Evolutionary conservation across 1,140 invertebrate species (phyloP).

Genomic region (Coenobita brevimanus): DNA sequence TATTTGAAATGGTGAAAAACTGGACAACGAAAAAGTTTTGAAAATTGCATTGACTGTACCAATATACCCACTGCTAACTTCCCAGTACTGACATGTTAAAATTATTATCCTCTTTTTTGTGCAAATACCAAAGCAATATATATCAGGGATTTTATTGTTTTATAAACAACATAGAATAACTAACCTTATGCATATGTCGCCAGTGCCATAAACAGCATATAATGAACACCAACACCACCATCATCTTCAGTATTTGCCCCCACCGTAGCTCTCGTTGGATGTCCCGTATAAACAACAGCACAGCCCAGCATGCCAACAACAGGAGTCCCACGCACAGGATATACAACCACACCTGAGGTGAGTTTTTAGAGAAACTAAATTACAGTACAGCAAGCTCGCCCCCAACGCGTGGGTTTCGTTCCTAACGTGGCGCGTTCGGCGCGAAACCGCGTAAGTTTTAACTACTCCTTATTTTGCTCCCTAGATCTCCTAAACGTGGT

Average conservation of each 20-base stretch:
- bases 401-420: too few species aligned
- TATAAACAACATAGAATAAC: not conserved
- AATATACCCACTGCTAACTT: too few species aligned
- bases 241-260: slow-evolving; percentile 29
- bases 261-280: slow-evolving; percentile 43
- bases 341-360: slow-evolving; percentile 40
- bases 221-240: slow-evolving; percentile 29
- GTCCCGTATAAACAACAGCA: slow-evolving; percentile 39
- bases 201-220: slow-evolving; percentile 57
- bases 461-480: too few species aligned
- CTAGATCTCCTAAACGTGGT: too few species aligned
- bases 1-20: too few species aligned
- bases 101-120: too few species aligned
- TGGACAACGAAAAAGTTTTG: too few species aligned
- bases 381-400: not conserved
- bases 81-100: too few species aligned
- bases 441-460: too few species aligned
- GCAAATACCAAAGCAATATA: too few species aligned
- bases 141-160: not conserved
- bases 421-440: too few species aligned
- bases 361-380: not conserved
- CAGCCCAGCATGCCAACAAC: slow-evolving; percentile 29
- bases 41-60: too few species aligned
- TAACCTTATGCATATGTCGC: slow-evolving; percentile 56
- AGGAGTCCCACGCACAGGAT: slow-evolving; percentile 30